Conservation (phyloP, 2,113 vertebrate genomes). For the Oncorhynchus kisutch region DNA sequence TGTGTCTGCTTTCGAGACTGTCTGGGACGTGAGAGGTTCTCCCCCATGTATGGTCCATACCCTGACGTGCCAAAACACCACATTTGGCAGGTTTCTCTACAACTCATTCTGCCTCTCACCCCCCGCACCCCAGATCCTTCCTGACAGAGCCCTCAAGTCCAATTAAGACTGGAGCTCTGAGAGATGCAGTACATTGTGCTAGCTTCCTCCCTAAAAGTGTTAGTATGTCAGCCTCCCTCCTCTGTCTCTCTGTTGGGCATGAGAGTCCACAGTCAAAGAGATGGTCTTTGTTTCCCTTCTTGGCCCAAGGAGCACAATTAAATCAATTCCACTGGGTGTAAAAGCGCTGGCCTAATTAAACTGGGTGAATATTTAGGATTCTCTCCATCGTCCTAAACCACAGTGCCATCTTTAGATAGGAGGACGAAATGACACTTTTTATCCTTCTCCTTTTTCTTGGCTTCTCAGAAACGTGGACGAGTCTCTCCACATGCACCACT, state of each 20-base stretch:
- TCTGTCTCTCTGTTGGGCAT: background rate
- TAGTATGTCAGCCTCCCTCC: constrained; percentile 48
- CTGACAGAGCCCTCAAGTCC: constrained; percentile 76
- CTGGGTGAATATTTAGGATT: constrained; percentile 17
- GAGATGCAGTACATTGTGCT: constrained; percentile 28
- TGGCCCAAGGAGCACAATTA: too few relatives aligned
- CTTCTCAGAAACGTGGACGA: constrained; percentile 4
- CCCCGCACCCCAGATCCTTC: constrained; percentile 64
- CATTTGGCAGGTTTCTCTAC: constrained; percentile 68
- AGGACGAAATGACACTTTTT: background rate
- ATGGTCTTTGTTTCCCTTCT: too few relatives aligned
- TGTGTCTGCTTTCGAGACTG: constrained; percentile 21
- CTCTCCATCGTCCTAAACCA: constrained; percentile 4
- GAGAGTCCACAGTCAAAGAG: too few relatives aligned
- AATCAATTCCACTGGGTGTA: background rate
- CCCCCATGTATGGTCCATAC: constrained; percentile 36
- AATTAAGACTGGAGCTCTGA: constrained; percentile 69
- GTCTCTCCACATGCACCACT: constrained; percentile 7
- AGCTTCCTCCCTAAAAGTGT: constrained; percentile 55
- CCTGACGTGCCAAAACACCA: constrained; percentile 45
- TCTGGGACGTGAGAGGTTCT: constrained; percentile 24
- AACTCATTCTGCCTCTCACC: constrained; percentile 58
- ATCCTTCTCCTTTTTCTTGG: constrained; percentile 15
- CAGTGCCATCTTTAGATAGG: constrained; percentile 6
- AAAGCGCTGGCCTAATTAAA: background rate